These are phyloP conservation scores for Melanotaenia boesemani DNA, from an alignment of 2,797 vertebrate genomes.

Conservation along the genomic window DNA sequence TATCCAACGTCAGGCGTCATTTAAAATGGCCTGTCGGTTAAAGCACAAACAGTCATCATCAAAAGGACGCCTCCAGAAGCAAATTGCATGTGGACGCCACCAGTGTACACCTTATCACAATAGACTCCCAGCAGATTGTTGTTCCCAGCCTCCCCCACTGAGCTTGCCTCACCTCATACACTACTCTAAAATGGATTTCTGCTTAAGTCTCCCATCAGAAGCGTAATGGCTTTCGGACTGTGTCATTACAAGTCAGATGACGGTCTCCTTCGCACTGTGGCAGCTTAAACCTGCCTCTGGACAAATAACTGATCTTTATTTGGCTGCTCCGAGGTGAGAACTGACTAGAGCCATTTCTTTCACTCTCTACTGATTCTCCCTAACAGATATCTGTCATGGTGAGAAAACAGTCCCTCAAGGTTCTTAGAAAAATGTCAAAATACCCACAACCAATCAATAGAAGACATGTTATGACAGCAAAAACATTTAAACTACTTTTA, in stretches of 20 bases:
- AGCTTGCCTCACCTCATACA: conserved; percentile 50
- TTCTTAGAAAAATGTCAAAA: conserved; percentile 46
- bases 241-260: conserved; percentile 77
- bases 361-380: neutral
- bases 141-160: conserved; percentile 32
- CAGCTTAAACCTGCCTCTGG: conserved; percentile 61
- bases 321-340: conserved; percentile 51
- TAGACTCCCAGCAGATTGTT: conserved; percentile 54
- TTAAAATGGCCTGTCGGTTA: conserved; percentile 38
- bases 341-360: conserved; percentile 13
- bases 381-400: conserved; percentile 37
- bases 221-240: conserved; percentile 65
- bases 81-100: conserved; percentile 38
- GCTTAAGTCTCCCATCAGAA: conserved; percentile 73
- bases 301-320: conserved; percentile 73
- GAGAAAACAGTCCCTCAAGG: conserved; percentile 37
- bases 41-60: conserved; percentile 31
- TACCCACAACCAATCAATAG: conserved; percentile 42
- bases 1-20: conserved; percentile 18
- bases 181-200: conserved; percentile 72
- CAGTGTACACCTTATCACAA: conserved; percentile 61
- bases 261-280: conserved; percentile 57
- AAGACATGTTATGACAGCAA: conserved; percentile 34
- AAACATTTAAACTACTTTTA: conserved; percentile 6
- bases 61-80: conserved; percentile 30